phyloP scores from a whole-genome alignment of 23 tunicate species.

The Styela plicata region DNA sequence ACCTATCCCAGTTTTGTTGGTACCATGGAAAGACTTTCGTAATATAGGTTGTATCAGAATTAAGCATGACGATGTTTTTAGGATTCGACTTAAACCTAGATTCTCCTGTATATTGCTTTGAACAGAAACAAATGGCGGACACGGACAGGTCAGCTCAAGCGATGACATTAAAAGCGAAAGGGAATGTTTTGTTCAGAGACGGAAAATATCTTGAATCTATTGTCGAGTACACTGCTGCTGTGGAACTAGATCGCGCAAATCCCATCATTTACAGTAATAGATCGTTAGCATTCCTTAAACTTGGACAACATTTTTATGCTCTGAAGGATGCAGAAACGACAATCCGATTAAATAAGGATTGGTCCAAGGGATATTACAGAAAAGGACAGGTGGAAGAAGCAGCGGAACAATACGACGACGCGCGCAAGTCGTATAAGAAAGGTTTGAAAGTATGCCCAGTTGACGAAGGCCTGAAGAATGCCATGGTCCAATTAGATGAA shows the following conservation, averaged over 20 bases:
- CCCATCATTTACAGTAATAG: slow-evolving; percentile 70
- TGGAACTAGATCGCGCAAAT: slow-evolving; percentile 53
- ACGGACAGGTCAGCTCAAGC: slow-evolving; percentile 3
- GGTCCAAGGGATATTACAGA: slow-evolving; percentile 83
- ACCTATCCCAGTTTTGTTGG: too few species aligned
- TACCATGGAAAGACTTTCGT: too few species aligned
- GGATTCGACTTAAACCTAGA: too few species aligned
- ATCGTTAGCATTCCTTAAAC: slow-evolving; percentile 67
- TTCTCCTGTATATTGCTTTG: too few species aligned
- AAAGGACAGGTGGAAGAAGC: slow-evolving; percentile 78
- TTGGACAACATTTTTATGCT: slow-evolving; percentile 68
- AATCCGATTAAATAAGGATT: slow-evolving; percentile 49
- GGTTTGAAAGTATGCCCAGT: slow-evolving; percentile 46
- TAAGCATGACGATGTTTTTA: too few species aligned
- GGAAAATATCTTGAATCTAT: slow-evolving; percentile 66
- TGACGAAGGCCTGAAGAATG: slow-evolving; percentile 44
- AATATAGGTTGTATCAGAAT: too few species aligned
- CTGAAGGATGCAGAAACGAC: slow-evolving; percentile 77
- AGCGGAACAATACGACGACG: slow-evolving; percentile 40
- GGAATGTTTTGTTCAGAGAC: slow-evolving; percentile 38
- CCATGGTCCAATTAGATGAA: slow-evolving; percentile 8
- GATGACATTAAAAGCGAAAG: slow-evolving; percentile 31
- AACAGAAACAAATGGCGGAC: slow-evolving; percentile 39
- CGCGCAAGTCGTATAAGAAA: slow-evolving; percentile 29
- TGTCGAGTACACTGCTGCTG: slow-evolving; percentile 52